Evolutionary conservation across 1,140 invertebrate species (phyloP).

Genomic region (Sitobion miscanthi): DNA sequence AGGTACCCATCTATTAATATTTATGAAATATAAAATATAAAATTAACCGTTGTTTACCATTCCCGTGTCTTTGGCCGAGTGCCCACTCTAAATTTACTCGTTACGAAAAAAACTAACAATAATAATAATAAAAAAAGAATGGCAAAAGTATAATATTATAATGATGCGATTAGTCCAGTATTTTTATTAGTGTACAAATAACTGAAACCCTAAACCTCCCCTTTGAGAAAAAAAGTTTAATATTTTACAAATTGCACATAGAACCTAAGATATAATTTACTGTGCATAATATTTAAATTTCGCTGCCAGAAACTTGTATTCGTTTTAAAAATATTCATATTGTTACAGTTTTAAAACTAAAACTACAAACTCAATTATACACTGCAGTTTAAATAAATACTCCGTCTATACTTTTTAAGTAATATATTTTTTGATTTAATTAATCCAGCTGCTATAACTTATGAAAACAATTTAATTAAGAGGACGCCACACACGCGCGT

Average conservation of each 20-base stretch:
- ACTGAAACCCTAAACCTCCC: not conserved
- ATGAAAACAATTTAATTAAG: not conserved
- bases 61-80: not conserved
- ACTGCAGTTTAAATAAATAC: not conserved
- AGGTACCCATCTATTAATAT: slow-evolving; percentile 35
- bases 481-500: not conserved
- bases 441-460: not conserved
- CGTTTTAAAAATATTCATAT: not conserved
- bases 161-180: not conserved
- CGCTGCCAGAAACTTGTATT: not conserved
- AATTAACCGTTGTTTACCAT: slow-evolving; percentile 44
- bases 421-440: slow-evolving; percentile 19
- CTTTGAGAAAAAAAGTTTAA: not conserved
- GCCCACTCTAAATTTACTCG: slow-evolving; percentile 45
- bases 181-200: not conserved
- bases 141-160: not conserved
- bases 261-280: not conserved
- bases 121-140: not conserved
- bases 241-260: not conserved
- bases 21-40: not conserved
- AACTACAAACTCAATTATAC: not conserved
- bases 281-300: not conserved
- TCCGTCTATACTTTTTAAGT: not conserved
- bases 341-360: not conserved
- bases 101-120: not conserved